phyloP scores from a whole-genome alignment of 2,797 vertebrate genomes.

The Hylomyscus alleni region DNA sequence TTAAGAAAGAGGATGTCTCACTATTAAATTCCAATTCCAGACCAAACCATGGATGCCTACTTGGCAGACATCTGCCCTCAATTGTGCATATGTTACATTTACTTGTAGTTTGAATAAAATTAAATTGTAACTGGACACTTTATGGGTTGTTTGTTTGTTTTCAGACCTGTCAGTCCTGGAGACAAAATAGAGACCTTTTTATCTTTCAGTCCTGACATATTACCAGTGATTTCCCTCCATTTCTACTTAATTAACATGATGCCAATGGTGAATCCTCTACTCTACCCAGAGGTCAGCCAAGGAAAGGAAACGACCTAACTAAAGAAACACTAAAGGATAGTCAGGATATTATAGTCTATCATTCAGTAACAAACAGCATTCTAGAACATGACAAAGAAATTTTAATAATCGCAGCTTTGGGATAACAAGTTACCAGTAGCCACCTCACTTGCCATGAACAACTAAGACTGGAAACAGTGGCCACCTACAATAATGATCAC shows the following conservation, averaged over 20 bases:
- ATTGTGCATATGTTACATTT: not conserved
- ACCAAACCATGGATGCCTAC: not conserved
- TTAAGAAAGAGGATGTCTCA: not conserved
- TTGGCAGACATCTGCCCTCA: not conserved
- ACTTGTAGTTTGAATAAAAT: not conserved
- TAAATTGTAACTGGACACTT: not conserved
- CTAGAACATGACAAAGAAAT: not conserved
- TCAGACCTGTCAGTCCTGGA: not conserved
- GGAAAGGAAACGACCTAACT: not conserved
- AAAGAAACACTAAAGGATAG: not conserved
- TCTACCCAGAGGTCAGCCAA: not conserved
- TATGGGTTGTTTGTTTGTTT: not conserved
- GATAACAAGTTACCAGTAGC: not conserved
- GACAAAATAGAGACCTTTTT: not conserved
- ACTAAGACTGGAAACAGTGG: not conserved
- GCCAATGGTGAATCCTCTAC: not conserved
- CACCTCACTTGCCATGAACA: not conserved
- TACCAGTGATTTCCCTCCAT: not conserved
- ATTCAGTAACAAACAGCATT: not conserved
- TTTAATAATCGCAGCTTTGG: not conserved
- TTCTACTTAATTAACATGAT: not conserved
- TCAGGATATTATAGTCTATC: too few relatives aligned
- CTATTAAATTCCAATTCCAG: conserved; percentile 30
- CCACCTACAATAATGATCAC: not conserved
- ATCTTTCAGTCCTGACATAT: not conserved